These are phyloP conservation scores for Eolophus roseicapilla DNA, from an alignment of 2,113 vertebrate genomes.

Conservation along the genomic window DNA sequence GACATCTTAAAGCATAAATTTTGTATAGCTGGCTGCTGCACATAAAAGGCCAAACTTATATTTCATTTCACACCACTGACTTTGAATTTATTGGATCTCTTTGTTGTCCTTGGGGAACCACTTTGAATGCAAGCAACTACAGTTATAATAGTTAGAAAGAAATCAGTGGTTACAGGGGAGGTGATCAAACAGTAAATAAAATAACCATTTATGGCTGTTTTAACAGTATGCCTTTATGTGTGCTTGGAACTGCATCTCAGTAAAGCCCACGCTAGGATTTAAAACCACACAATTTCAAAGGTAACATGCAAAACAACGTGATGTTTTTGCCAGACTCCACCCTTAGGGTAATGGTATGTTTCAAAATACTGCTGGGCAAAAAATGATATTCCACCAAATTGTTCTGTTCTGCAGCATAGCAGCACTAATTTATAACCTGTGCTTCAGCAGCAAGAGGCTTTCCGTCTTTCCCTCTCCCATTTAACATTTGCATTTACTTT, in stretches of 20 bases:
- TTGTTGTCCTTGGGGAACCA: constrained; percentile 58
- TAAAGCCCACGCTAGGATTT: constrained; percentile 41
- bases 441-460: background rate
- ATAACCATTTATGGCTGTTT: constrained; percentile 54
- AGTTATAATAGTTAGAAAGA: constrained; percentile 70
- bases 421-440: constrained; percentile 37
- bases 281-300: constrained; percentile 9
- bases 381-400: constrained; percentile 31
- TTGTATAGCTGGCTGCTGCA: constrained; percentile 27
- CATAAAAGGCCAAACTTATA: constrained; percentile 63
- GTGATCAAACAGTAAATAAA: constrained; percentile 77
- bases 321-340: constrained; percentile 26
- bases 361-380: constrained; percentile 25
- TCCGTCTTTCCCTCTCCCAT: background rate
- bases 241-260: constrained; percentile 57
- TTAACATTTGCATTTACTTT: constrained; percentile 24
- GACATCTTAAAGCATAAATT: constrained; percentile 64
- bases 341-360: constrained; percentile 27
- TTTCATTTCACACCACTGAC: constrained; percentile 65
- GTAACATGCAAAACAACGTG: constrained; percentile 22
- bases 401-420: constrained; percentile 13
- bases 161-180: constrained; percentile 64
- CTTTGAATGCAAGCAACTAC: constrained; percentile 62
- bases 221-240: constrained; percentile 62
- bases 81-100: constrained; percentile 67